Percentiles rank a stretch among this genome's conserved stretches.
Evolutionary conservation across 2,113 vertebrate genomes (phyloP).

Genomic region (Condylura cristata): DNA sequence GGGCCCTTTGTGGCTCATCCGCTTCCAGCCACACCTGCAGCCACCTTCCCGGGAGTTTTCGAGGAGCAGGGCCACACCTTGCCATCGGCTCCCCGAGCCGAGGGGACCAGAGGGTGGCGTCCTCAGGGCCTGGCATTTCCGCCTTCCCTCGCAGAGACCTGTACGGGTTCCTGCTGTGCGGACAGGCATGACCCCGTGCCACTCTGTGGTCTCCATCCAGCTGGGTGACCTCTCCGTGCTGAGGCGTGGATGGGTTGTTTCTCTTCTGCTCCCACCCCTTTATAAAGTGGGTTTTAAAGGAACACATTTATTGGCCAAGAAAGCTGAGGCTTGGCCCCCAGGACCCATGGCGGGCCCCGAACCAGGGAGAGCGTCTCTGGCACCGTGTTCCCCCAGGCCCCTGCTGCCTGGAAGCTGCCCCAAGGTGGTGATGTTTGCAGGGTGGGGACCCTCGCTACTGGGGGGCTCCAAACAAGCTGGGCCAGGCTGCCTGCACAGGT

Average conservation of each 20-base stretch:
- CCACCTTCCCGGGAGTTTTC: neutral
- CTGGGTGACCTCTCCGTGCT: neutral
- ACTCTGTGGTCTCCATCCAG: no score
- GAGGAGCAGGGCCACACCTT: neutral
- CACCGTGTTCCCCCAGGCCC: no score
- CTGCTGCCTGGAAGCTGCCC: neutral
- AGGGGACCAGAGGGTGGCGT: neutral
- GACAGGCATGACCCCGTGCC: no score
- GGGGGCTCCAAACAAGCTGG: neutral
- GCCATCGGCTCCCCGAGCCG: neutral
- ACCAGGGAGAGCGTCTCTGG: no score
- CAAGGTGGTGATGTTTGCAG: neutral
- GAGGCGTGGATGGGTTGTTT: neutral
- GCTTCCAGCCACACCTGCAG: neutral
- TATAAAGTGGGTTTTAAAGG: slow-evolving; percentile 31
- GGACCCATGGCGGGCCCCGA: neutral
- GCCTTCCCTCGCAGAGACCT: neutral
- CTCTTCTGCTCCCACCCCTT: neutral
- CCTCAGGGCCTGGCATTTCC: neutral
- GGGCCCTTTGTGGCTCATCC: neutral
- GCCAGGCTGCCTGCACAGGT: neutral
- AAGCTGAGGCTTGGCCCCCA: neutral
- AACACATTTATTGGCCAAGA: neutral
- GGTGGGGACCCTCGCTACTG: no score
- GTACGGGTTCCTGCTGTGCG: neutral